Conservation (phyloP, 2,888 invertebrate species). For the Nudaria mundana region DNA sequence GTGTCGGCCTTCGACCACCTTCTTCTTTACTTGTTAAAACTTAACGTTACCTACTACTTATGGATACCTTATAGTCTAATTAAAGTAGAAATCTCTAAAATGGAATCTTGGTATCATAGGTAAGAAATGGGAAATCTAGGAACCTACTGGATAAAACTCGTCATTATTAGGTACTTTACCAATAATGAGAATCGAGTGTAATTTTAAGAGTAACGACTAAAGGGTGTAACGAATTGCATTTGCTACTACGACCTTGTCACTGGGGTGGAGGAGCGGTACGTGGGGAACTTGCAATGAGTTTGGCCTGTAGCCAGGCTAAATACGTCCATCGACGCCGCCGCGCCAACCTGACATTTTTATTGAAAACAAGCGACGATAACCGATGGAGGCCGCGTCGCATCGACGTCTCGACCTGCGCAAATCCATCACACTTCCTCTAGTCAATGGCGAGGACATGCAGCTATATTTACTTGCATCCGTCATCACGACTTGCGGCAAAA, state of each 20-base stretch:
- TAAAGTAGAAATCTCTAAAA: no score
- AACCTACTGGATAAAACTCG: no score
- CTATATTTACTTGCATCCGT: slow-evolving; percentile 68
- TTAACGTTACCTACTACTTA: no score
- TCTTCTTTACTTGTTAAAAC: no score
- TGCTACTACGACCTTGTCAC: slow-evolving; percentile 64
- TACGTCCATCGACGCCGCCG: slow-evolving; percentile 61
- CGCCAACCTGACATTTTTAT: slow-evolving; percentile 78
- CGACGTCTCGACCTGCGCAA: slow-evolving; percentile 62
- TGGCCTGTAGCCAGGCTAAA: slow-evolving; percentile 74
- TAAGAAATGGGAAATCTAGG: no score
- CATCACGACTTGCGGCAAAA: slow-evolving; percentile 42
- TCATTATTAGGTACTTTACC: no score
- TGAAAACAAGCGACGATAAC: slow-evolving; percentile 73
- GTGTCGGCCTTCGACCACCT: no score
- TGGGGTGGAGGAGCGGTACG: slow-evolving; percentile 49
- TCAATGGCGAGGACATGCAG: slow-evolving; percentile 76
- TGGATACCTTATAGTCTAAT: no score
- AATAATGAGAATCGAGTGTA: no score
- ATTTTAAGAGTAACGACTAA: neutral
- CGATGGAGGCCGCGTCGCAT: slow-evolving; percentile 60
- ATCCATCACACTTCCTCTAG: slow-evolving; percentile 72
- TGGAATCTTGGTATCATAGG: no score
- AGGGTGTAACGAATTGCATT: slow-evolving; percentile 39
- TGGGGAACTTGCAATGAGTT: slow-evolving; percentile 66